Conservation (phyloP, 2,888 invertebrate species). For the Belgica antarctica region DNA sequence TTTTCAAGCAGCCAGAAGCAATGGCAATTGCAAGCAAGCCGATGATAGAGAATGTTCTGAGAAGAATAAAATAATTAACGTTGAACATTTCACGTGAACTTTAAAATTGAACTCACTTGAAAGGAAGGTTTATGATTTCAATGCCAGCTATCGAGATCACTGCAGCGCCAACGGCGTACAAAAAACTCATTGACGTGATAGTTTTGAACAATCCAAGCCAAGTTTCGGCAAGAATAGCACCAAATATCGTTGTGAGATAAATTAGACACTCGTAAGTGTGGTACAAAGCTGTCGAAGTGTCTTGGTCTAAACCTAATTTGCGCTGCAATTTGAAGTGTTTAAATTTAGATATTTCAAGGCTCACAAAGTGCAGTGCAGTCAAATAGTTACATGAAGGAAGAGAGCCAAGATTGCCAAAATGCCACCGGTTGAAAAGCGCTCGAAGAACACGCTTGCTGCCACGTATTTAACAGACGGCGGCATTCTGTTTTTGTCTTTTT, state of each 20-base stretch:
- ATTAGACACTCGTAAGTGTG: conserved; percentile 13
- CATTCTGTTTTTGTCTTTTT: too few relatives aligned
- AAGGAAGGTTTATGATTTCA: conserved; percentile 1
- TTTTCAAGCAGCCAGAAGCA: conserved; percentile 64
- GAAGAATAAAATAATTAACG: neutral
- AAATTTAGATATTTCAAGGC: too few relatives aligned
- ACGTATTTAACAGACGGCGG: too few relatives aligned
- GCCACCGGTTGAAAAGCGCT: neutral
- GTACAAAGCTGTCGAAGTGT: conserved; percentile 10
- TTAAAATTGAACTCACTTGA: neutral
- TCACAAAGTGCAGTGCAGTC: too few relatives aligned
- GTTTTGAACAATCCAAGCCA: conserved; percentile 6
- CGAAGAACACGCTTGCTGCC: too few relatives aligned
- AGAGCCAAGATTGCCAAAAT: conserved; percentile 23
- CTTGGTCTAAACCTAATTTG: conserved; percentile 6
- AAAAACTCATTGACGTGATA: neutral
- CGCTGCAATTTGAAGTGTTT: too few relatives aligned
- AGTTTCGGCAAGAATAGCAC: conserved; percentile 31
- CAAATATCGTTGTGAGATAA: conserved; percentile 12
- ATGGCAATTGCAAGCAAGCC: conserved; percentile 57
- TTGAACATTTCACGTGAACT: neutral
- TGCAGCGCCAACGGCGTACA: neutral
- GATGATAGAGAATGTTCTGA: neutral
- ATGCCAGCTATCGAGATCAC: neutral
- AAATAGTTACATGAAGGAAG: conserved; percentile 6